Percentiles rank a stretch among this genome's conserved stretches.
These are phyloP conservation scores for Pseudochirops corinnae DNA, from an alignment of 2,797 vertebrate species.

Conservation along the genomic window DNA sequence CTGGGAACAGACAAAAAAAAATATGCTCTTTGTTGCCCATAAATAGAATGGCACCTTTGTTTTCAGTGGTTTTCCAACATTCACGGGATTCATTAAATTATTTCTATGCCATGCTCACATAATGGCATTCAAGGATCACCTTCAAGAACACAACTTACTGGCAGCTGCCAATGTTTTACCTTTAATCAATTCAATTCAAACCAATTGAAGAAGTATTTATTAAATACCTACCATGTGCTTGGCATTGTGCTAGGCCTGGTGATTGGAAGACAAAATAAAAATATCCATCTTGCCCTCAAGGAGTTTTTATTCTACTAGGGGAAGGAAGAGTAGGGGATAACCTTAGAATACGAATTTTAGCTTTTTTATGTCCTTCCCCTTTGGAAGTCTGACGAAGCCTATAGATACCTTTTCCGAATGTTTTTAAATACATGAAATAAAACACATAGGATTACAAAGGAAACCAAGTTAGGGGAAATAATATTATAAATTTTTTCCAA, in stretches of 20 bases:
- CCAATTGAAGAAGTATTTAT: not conserved
- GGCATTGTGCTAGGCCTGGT: too few species aligned
- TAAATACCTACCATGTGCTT: not conserved
- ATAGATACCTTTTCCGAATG: not conserved
- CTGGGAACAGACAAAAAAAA: constrained; percentile 20
- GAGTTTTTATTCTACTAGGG: not conserved
- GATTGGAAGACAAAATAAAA: not conserved
- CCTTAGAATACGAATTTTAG: too few species aligned
- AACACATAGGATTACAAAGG: not conserved
- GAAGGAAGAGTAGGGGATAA: not conserved
- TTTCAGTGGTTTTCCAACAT: constrained; percentile 20
- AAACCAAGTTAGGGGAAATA: not conserved
- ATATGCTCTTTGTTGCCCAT: constrained; percentile 19
- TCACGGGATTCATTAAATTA: constrained; percentile 42
- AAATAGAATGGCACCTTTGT: constrained; percentile 36
- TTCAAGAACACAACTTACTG: not conserved
- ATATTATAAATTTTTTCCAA: not conserved
- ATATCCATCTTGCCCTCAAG: not conserved
- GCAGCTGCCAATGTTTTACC: not conserved
- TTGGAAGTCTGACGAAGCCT: not conserved
- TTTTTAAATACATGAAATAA: not conserved
- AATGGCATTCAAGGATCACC: constrained; percentile 47
- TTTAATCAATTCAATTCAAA: not conserved
- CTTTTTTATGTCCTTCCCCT: not conserved
- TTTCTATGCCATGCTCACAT: constrained; percentile 39